These are phyloP conservation scores for Odobenus rosmarus DNA, from an alignment of 2,113 vertebrate species.

Conservation along the genomic window DNA sequence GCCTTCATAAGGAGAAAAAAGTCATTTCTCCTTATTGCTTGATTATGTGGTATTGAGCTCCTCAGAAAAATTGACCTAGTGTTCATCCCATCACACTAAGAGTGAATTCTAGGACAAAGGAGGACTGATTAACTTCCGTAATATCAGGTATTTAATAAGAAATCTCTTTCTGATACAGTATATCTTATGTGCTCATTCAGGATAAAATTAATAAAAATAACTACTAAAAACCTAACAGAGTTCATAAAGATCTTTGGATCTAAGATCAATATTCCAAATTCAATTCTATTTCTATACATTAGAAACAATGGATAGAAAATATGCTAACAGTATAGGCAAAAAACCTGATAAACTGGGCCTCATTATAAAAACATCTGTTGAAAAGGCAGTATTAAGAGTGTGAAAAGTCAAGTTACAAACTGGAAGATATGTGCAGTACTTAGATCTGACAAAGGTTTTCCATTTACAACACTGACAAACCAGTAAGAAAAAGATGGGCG, in stretches of 20 bases:
- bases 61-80: neutral
- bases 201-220: neutral
- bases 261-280: neutral
- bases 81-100: neutral
- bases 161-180: neutral
- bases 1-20: neutral
- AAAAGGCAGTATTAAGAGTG: neutral
- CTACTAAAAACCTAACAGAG: neutral
- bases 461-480: neutral
- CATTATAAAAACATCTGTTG: neutral
- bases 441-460: neutral
- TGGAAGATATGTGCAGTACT: neutral
- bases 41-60: neutral
- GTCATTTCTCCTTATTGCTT: neutral
- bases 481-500: neutral
- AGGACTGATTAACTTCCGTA: too few relatives aligned
- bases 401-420: neutral
- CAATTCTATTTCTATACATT: neutral
- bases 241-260: neutral
- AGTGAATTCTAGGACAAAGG: neutral
- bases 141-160: neutral
- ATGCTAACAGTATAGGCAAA: neutral
- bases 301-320: neutral
- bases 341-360: neutral
- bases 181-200: neutral